Conservation (phyloP, 2,113 vertebrate genomes). For the Myrmecobius fasciatus region DNA sequence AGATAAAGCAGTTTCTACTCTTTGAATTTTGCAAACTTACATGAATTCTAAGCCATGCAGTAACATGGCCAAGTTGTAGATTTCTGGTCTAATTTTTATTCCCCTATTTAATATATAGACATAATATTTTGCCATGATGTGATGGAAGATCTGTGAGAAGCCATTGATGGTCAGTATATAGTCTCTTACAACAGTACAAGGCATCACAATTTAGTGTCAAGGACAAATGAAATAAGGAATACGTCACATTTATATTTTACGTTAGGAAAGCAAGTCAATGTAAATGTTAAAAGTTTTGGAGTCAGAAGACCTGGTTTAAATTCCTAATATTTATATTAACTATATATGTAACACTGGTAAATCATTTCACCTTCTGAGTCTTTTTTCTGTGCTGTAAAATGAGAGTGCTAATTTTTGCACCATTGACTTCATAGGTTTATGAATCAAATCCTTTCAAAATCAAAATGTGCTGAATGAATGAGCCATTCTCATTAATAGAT, state of each 20-base stretch:
- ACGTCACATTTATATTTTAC: background rate
- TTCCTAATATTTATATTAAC: background rate
- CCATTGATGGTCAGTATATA: background rate
- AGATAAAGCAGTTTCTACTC: background rate
- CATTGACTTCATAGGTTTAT: background rate
- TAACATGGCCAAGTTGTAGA: background rate
- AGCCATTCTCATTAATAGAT: background rate
- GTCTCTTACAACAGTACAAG: background rate
- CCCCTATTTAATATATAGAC: background rate
- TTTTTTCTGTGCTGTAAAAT: background rate
- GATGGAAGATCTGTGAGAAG: background rate
- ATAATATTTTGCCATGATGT: background rate
- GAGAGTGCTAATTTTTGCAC: background rate
- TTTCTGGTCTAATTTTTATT: background rate
- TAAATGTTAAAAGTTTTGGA: background rate
- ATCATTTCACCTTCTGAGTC: background rate
- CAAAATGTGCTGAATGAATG: background rate
- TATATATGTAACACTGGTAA: background rate
- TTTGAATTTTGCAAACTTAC: background rate
- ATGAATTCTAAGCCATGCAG: background rate
- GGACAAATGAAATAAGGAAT: background rate
- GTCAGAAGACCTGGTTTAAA: background rate
- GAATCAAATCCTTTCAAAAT: background rate
- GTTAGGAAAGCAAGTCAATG: background rate
- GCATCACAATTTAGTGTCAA: background rate